These are phyloP conservation scores for Dendrocincla tyrannina DNA, from an alignment of 2,797 vertebrate species.

Conservation along the genomic window DNA sequence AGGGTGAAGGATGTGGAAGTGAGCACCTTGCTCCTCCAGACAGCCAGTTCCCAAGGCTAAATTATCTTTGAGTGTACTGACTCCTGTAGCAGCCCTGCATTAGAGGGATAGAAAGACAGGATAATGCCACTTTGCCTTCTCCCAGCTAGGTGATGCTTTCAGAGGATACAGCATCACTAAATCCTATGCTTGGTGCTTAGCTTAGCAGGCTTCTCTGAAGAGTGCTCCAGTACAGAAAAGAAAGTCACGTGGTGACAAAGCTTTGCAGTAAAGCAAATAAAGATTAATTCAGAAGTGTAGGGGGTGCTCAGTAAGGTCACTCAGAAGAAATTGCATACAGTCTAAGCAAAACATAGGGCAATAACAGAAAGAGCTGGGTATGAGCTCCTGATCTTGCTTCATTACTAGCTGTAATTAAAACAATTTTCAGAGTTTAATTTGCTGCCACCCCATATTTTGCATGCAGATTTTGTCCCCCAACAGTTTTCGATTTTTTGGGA, in stretches of 20 bases:
- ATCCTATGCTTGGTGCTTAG: background rate
- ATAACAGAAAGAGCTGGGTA: background rate
- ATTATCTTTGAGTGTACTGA: background rate
- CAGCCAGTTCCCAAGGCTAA: background rate
- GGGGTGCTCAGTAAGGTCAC: background rate
- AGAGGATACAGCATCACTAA: background rate
- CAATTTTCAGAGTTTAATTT: background rate
- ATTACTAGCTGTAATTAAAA: background rate
- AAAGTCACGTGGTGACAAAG: background rate
- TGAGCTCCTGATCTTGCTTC: background rate
- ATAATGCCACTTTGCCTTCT: background rate
- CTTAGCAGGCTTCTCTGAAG: background rate
- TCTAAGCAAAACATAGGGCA: background rate
- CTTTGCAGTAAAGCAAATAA: slow-evolving; percentile 46
- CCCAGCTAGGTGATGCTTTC: background rate
- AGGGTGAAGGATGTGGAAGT: background rate
- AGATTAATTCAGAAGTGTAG: slow-evolving; percentile 31
- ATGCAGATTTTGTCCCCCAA: background rate
- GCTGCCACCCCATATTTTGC: background rate
- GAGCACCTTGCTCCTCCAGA: background rate
- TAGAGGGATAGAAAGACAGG: background rate
- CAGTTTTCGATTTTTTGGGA: background rate
- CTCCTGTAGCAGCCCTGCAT: background rate
- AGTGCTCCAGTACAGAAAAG: background rate
- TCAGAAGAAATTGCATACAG: background rate